Conservation (phyloP, 2,797 vertebrate genomes). For the Hydrophis major region DNA sequence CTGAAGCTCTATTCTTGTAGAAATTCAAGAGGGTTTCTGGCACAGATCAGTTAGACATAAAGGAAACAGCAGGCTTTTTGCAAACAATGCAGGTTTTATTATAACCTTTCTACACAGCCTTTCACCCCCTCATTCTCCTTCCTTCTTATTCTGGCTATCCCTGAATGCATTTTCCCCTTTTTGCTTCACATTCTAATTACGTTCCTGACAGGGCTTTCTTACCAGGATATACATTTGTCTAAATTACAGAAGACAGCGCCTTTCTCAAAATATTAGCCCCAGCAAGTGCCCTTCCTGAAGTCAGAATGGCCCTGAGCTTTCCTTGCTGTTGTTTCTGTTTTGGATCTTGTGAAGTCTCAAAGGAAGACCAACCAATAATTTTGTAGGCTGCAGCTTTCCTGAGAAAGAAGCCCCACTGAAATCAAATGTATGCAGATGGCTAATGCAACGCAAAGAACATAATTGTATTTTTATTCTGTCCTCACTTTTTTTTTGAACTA, state of each 20-base stretch:
- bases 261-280: constrained; percentile 50
- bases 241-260: constrained; percentile 62
- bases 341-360: constrained; percentile 35
- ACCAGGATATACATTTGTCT: constrained; percentile 61
- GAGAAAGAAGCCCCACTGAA: neutral
- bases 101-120: constrained; percentile 68
- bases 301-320: constrained; percentile 50
- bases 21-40: constrained; percentile 80
- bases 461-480: constrained; percentile 33
- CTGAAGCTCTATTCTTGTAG: constrained; percentile 79
- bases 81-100: constrained; percentile 78
- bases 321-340: constrained; percentile 25
- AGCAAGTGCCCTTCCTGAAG: constrained; percentile 59
- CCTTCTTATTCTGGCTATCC: constrained; percentile 54
- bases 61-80: constrained; percentile 75
- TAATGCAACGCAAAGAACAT: constrained; percentile 27
- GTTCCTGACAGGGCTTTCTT: constrained; percentile 68
- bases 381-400: neutral
- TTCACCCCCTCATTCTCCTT: constrained; percentile 31
- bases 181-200: constrained; percentile 69
- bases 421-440: constrained; percentile 37
- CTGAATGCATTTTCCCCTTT: constrained; percentile 65
- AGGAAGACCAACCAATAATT: constrained; percentile 6
- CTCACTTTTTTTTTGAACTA: constrained; percentile 18
- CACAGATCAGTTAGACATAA: constrained; percentile 74